Conservation (phyloP, 2,797 vertebrate species). For the Myotis findleyi region DNA sequence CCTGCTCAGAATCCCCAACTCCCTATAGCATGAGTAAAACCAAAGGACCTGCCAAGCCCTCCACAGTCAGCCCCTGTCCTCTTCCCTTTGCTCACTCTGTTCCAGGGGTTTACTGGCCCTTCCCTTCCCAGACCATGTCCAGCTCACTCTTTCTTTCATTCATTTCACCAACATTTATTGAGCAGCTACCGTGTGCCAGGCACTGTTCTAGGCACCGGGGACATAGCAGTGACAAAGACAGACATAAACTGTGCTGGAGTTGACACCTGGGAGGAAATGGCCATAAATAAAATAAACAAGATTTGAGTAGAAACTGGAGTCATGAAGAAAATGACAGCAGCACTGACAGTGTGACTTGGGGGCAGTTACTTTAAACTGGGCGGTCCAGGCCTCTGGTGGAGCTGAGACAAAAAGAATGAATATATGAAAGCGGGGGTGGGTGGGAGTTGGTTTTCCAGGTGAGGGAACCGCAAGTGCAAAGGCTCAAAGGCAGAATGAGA, state of each 20-base stretch:
- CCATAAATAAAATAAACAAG: background rate
- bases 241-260: background rate
- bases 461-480: background rate
- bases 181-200: background rate
- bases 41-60: background rate
- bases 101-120: background rate
- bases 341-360: background rate
- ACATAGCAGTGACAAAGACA: background rate
- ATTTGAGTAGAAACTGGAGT: background rate
- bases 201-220: background rate
- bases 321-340: background rate
- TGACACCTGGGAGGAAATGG: background rate
- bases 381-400: background rate
- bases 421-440: background rate
- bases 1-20: background rate
- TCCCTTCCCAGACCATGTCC: background rate
- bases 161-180: background rate
- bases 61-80: background rate
- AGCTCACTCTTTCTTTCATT: constrained; percentile 13
- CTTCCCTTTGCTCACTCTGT: background rate
- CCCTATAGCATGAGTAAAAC: background rate
- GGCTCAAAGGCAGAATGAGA: background rate
- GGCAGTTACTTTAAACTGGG: background rate
- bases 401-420: background rate
- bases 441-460: background rate